Evolutionary conservation across 2,113 vertebrate genomes (phyloP).

Genomic region (Tauraco erythrolophus): DNA sequence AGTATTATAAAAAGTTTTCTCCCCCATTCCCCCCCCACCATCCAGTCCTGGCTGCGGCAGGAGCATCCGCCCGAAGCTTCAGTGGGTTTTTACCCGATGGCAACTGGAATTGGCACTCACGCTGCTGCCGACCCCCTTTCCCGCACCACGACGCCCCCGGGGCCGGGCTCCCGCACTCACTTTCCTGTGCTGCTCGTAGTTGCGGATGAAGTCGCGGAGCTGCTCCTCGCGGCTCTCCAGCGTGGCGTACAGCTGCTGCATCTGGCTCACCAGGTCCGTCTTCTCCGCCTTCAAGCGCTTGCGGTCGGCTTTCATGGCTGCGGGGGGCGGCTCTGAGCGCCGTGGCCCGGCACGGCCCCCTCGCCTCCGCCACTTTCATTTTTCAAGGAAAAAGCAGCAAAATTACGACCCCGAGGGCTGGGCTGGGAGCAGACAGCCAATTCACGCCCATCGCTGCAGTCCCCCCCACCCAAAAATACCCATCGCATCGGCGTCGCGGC

Average conservation of each 20-base stretch:
- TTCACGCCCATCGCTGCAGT: accelerated
- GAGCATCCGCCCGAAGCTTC: background rate
- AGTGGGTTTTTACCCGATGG: accelerated
- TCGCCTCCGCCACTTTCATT: background rate
- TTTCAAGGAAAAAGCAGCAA: background rate
- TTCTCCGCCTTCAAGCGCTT: conserved; percentile 95
- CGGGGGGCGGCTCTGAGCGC: background rate
- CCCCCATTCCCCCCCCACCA: background rate
- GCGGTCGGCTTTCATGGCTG: conserved; percentile 97
- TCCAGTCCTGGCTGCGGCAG: background rate
- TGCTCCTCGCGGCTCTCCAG: conserved; percentile 97
- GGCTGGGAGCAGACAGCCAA: background rate
- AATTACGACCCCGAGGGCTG: accelerated
- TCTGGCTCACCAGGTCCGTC: conserved; percentile 95
- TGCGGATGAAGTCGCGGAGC: conserved; percentile 96
- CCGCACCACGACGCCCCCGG: too few relatives aligned
- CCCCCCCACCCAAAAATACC: accelerated
- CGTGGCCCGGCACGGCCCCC: background rate
- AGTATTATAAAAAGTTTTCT: too few relatives aligned
- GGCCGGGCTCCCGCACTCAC: conserved; percentile 60
- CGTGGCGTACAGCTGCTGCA: conserved; percentile 98
- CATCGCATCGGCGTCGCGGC: accelerated
- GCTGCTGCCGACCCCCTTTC: background rate
- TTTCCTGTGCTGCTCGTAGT: conserved; percentile 98
- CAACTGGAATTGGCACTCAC: accelerated